Evolutionary conservation across 2,888 invertebrate species (phyloP), one percentile per base, ranked within the genome.

Genomic region (Torymus aiolomorphi): DNA sequence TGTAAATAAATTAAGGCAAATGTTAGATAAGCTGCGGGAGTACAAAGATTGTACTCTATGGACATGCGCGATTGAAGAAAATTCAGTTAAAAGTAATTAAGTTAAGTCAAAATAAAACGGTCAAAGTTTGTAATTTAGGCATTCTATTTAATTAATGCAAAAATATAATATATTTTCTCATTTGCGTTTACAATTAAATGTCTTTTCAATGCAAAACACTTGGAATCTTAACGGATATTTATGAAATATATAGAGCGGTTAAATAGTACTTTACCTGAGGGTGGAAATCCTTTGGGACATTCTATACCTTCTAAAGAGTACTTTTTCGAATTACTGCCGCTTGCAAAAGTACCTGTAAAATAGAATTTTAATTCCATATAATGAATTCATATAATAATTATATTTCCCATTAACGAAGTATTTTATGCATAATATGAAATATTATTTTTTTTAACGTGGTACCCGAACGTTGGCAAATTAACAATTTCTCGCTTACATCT

Each of bases 1-100:
- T 2, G 67, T 16, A 63, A 54, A 54, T 51, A 51, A 65, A 65
- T 65, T 65, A 65, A 65, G 49, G 49, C 16, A 51, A 65, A 51
- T 42, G 65, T 65, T 65, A 65, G 49, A 65, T 65, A 65, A 51
- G 51, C 65, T 13, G 13, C 49, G 14, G 14, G 63, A 5, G 3
- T 24, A 18, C 51, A 51, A 49, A 51, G 16, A 51, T 16, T 51
- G 16, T 16, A 16, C 31, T 16, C 31, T 31, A 5, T 31, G 2
- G 16, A 0, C 2, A 1, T 16, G 12, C 51, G 51, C 49, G 14
- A 51, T 51, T 65, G 49, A 51, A 65, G 49, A 65, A 61, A 61
- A 61, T 20, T 61, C 24, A 13, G 57, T 10, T 20, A 20, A 20
- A 61, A 61, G 61, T 61, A 61, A 61, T 61, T 61, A 61, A 20